phyloP scores from a whole-genome alignment of 2,797 vertebrate genomes.

The Halcyon chelicuti region DNA sequence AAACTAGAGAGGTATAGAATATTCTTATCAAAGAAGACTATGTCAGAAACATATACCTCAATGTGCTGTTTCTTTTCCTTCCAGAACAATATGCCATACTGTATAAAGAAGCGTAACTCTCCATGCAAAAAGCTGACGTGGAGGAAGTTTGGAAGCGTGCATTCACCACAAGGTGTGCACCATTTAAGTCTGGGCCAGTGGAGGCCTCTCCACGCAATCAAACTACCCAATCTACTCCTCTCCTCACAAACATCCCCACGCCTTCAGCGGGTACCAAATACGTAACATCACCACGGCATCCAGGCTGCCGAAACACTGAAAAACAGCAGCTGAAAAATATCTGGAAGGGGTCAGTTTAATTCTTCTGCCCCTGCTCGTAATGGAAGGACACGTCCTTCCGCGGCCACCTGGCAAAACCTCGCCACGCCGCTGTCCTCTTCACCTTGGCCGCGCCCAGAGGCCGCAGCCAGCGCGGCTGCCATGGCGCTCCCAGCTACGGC shows the following conservation, averaged over 20 bases:
- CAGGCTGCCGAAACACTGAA: fast-evolving
- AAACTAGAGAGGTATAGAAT: neutral
- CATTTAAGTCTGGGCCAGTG: fast-evolving
- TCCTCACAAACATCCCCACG: fast-evolving
- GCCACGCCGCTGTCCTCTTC: neutral
- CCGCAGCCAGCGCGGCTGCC: neutral
- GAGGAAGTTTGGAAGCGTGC: neutral
- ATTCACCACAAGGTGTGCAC: fast-evolving
- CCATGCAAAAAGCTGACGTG: neutral
- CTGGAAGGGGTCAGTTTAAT: neutral
- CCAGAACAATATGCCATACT: fast-evolving
- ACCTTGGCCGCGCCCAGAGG: neutral
- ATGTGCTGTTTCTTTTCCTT: neutral
- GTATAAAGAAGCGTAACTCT: fast-evolving
- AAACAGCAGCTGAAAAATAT: fast-evolving
- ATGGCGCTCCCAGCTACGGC: neutral
- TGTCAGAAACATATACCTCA: neutral
- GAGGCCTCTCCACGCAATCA: neutral
- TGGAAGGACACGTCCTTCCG: neutral
- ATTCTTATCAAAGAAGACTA: neutral
- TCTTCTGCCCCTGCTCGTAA: fast-evolving
- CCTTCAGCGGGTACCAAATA: neutral
- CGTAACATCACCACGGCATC: neutral
- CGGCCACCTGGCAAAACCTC: neutral
- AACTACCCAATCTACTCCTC: neutral